Percentiles rank a stretch among this genome's conserved stretches.
These are phyloP conservation scores for Acrobasis consociella DNA, from an alignment of 2,888 invertebrate species.

Conservation along the genomic window DNA sequence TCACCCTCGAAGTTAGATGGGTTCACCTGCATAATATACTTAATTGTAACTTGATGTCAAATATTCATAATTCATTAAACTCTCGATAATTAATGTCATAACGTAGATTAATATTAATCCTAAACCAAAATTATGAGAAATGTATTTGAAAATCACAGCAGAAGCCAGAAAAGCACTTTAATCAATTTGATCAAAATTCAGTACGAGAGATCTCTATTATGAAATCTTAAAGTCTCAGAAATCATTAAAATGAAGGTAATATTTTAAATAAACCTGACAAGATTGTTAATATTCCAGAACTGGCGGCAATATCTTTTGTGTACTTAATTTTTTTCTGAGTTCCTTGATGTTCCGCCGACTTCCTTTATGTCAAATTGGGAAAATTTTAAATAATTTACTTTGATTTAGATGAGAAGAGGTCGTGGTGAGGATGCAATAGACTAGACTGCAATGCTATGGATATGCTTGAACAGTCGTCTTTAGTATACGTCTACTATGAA, in stretches of 20 bases:
- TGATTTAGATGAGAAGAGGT: too few relatives aligned
- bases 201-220: background rate
- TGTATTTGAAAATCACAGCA: background rate
- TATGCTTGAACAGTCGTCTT: too few relatives aligned
- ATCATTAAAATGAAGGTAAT: conserved; percentile 3
- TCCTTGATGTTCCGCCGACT: background rate
- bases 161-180: background rate
- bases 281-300: background rate
- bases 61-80: background rate
- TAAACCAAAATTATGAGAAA: background rate
- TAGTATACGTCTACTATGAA: too few relatives aligned
- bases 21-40: background rate
- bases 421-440: too few relatives aligned
- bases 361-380: background rate
- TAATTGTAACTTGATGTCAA: background rate
- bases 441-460: too few relatives aligned
- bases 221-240: conserved; percentile 1
- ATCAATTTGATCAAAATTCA: conserved; percentile 2
- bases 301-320: background rate
- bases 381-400: too few relatives aligned
- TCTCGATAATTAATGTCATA: background rate
- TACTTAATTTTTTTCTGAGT: background rate
- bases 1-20: too few relatives aligned
- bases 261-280: conserved; percentile 1
- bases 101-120: conserved; percentile 2